Base-by-base conservation (phyloP, 2,888 invertebrate species). In the Drosophila neotestacea region DNA sequence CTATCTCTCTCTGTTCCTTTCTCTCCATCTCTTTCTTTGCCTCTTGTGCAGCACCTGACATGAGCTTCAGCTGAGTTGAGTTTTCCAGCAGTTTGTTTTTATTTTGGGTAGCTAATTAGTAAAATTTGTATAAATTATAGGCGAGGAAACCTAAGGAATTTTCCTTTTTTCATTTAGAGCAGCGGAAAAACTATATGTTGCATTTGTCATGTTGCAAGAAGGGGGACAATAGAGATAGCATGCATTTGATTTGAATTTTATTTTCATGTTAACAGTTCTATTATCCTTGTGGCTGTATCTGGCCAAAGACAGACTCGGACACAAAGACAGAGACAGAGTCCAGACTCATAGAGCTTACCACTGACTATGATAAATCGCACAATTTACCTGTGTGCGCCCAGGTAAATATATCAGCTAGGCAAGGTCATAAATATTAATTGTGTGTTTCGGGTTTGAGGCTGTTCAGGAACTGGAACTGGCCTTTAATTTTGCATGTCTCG, bases 351-450 rank as follows among this genome's bases (percentile, higher is more conserved):
- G 16, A 11, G 27, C 51, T 39, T 10, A 5, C 7, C 9, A 7
- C 52, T 22, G 54, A 46, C 55, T 62, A 82, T 88, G 85, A 85
- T 88, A 85, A 86, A 85, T 85, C 85, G 88, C 79, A 74, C 70
- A 78, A 85, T 85, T 85, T 85, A 85, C 76, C 75, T 85, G 84
- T 84, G 84, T 85, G 88, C 88, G 88, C 85, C 84, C 81, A 77
- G 86, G 85, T 79, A 88, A 84, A 85, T 85, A 85, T 88, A 88
- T 85, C 85, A 85, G 88, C 71, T 72, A 74, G 78, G 81, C 84
- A 88, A 85, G 88, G 86, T 88, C 88, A 85, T 88, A 85, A 85
- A 85, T 85, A 85, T 85, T 85, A 85, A 85, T 85, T 85, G 85
- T 86, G 79, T 83, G 84, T 83, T 73, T 72, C 73, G 78, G 68